Evolutionary conservation across 2,888 invertebrate genomes (phyloP), one percentile per base, ranked within the genome.

Genomic region (Cetonia aurata): DNA sequence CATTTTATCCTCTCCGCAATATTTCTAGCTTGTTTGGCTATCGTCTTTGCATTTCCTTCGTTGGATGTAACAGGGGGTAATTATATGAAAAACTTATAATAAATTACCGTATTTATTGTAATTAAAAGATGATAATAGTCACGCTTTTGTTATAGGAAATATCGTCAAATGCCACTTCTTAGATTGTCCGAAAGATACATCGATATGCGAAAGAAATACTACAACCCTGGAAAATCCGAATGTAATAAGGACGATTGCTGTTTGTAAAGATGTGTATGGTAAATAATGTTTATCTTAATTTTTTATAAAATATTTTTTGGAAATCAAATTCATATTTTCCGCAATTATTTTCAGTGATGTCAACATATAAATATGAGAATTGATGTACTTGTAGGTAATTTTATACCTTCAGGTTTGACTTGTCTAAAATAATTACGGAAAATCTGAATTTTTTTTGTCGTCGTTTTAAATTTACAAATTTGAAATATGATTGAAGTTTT

Each of bases 171-270:
- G 62, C n/a, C 50, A 65, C 15, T 50, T 19, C 37, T 17, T 65
- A 12, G 50, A 65, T 17, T 65, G 62, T n/a, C 62, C 62, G 3
- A 3, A 13, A 37, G 1, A 33, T 17, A 50, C 62, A 12, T 46
- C 50, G 1, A 50, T 65, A 9, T 65, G 62, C n/a, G 62, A 65
- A 50, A 48, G 62, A 50, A 65, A 65, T 52, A 52, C 62, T 6
- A 65, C 62, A 8, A 65, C 62, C 0, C 33, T 65, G 50, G 62
- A 65, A 1, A 48, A 9, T 33, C 62, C 62, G 12, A 65, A 33
- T 12, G 50, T 65, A 17, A 65, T 65, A 50, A 50, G 50, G 37
- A 65, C 62, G 9, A 17, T 19, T 37, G 52, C 19, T 15, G 10
- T 17, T 50, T 65, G 62, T 17, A 65, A 65, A 33, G 62, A 65